Evolutionary conservation across 1,140 invertebrate genomes (phyloP), one percentile per base, ranked within the genome.

Genomic region (Himalopsyche phryganea): DNA sequence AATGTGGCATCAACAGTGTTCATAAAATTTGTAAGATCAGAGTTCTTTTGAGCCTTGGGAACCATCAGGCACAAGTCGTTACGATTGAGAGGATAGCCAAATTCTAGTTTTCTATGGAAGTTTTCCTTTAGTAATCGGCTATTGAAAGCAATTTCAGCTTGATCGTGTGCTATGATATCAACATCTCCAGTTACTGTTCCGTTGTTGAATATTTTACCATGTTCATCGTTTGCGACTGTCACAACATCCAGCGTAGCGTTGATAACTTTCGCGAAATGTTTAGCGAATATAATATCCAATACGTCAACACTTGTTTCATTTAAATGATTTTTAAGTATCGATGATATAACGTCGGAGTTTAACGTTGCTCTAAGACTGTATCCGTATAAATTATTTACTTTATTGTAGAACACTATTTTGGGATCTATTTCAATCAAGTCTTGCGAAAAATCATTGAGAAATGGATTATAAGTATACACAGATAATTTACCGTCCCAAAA

Each of bases 11-110:
- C 15, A 7, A 47, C 32, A 2, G 32, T 10, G 7, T 20, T 23
- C 11, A 47, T 28, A 28, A 47, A 28, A 4, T 2, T 47, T 47
- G 20, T 28, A 6, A 50, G 10, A n/a, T 13, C n/a, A 9, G 11
- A 6, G 13, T 52, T n/a, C 7, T 19, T 46, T 46, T n/a, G 13
- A 5, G 23, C 38, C 17, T 40, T 52, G 1, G 50, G 50, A 2
- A 18, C 50, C n/a, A 52, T 19, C 5, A 52, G 11, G 15, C 50
- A 52, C n/a, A 52, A 23, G 15, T 52, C 40, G 35, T 52, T 52
- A 14, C 40, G 4, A 44, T n/a, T 17, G 11, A 52, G 2, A 0
- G 50, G 40, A 15, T 52, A 52, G 17, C n/a, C 32, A 1, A 6
- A 1, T 44, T 52, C 50, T 6, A 52, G 40, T 10, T 44, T 42